Percentiles rank a stretch among this genome's conserved stretches.
phyloP scores from a whole-genome alignment of 2,113 vertebrate species.

The Manacus vitellinus region DNA sequence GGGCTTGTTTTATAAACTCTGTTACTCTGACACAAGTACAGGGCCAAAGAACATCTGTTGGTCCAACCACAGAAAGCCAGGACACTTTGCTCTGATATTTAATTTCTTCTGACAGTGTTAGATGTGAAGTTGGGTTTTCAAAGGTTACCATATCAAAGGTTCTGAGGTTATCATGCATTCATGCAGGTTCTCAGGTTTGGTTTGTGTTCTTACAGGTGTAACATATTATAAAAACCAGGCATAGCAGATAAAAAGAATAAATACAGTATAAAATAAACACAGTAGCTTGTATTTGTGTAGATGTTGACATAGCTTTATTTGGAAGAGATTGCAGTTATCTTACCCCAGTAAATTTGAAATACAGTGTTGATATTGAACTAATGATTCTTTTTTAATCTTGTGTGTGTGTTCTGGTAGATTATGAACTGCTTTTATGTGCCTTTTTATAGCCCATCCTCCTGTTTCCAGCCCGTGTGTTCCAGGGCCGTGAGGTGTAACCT shows the following conservation, averaged over 20 bases:
- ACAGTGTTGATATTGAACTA: neutral
- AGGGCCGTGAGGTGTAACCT: neutral
- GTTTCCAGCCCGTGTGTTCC: neutral
- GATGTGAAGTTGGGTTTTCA: neutral
- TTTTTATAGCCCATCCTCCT: neutral
- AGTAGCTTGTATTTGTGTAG: neutral
- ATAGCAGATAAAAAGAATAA: neutral
- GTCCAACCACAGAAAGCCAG: neutral
- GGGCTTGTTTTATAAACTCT: neutral
- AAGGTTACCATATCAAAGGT: neutral
- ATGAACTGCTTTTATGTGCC: neutral
- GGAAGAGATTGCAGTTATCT: neutral
- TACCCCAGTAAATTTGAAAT: neutral
- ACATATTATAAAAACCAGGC: fast-evolving
- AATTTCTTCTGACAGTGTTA: neutral
- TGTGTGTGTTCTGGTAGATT: neutral
- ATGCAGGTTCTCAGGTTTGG: neutral
- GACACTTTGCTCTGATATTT: neutral
- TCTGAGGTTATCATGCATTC: fast-evolving
- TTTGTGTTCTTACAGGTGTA: neutral
- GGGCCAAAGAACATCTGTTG: neutral
- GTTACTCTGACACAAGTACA: neutral
- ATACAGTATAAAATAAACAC: neutral
- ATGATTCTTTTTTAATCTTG: neutral
- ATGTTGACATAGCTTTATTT: neutral